Conservation (phyloP, 2,113 vertebrate species). For the Panurus biarmicus region DNA sequence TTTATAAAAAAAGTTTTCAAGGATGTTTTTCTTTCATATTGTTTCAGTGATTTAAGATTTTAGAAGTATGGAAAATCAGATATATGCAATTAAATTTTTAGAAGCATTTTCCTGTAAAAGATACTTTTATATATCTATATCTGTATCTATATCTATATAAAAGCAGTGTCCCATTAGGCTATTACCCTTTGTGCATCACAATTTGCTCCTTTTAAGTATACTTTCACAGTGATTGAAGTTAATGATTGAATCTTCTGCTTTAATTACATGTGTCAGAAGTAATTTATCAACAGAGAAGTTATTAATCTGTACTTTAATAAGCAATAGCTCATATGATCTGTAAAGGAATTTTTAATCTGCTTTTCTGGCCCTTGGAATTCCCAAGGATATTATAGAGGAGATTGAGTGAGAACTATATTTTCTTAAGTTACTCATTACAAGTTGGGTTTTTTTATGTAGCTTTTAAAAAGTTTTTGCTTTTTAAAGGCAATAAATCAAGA, state of each 20-base stretch:
- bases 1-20: neutral
- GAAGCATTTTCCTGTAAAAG: neutral
- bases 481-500: neutral
- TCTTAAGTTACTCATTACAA: neutral
- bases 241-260: conserved; percentile 31
- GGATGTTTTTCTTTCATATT: neutral
- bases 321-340: conserved; percentile 5
- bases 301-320: conserved; percentile 55
- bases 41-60: neutral
- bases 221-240: conserved; percentile 29
- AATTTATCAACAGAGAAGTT: conserved; percentile 55
- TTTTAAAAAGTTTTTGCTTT: neutral
- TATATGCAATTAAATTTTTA: neutral
- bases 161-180: neutral
- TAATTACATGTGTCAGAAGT: conserved; percentile 51
- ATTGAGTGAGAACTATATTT: neutral
- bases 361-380: neutral
- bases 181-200: neutral
- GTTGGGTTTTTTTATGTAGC: neutral
- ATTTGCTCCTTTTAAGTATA: neutral
- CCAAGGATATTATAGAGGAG: neutral
- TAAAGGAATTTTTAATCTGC: conserved; percentile 4
- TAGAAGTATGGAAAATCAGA: neutral
- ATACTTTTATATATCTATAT: neutral
- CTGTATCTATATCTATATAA: neutral